Base-by-base conservation (phyloP, 2,113 vertebrate genomes). In the Seriola dumerili region DNA sequence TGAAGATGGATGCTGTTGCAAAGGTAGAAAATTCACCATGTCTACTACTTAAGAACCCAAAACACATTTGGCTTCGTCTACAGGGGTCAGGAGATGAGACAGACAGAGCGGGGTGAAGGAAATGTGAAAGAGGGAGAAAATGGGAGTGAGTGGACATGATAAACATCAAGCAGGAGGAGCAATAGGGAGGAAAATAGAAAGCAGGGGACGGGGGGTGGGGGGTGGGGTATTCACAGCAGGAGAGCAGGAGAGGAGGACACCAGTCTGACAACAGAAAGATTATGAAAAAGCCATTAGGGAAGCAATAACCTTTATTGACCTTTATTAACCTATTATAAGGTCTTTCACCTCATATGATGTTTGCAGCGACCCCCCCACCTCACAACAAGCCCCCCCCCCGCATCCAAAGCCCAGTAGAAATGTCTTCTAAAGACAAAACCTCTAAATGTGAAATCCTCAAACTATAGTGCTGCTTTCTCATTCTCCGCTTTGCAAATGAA, bases 271-370 rank as follows among this genome's bases (percentile, higher is more conserved):
- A 54, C 38, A 16, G 46, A 1, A 48, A 52, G 57, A 52, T 61
- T 77, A 73, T 83, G 78, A 65, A 89, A 66, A 73, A 29, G 63
- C 63, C 80, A 77, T 12, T n/a, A 62, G 64, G 64, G 73, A 66
- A 80, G 32, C 25, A 62, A 44, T n/a, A 70, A 74, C 72, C 54
- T 83, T 88, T 59, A 73, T 21, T 80, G 61, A 76, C 71, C 85
- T 86, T 71, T 61, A 46, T 73, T 21, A 10, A 8, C 16, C 66
- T 42, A 76, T 46, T 57, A 11, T 48, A 25, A 54, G 42, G 6
- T 44, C 32, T 9, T 36, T 55, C 52, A n/a, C 50, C 17, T 13
- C 57, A 57, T 29, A 32, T 25, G 50, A 72, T 34, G 54, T 19
- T 1, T 38, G 17, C 16, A 8, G n/a, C 3, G 0, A 13, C 8